A percentile compares a stretch with the other conserved stretches of the same genome.
phyloP scores from a whole-genome alignment of 1,140 invertebrate genomes.

The Tenebrio molitor region DNA sequence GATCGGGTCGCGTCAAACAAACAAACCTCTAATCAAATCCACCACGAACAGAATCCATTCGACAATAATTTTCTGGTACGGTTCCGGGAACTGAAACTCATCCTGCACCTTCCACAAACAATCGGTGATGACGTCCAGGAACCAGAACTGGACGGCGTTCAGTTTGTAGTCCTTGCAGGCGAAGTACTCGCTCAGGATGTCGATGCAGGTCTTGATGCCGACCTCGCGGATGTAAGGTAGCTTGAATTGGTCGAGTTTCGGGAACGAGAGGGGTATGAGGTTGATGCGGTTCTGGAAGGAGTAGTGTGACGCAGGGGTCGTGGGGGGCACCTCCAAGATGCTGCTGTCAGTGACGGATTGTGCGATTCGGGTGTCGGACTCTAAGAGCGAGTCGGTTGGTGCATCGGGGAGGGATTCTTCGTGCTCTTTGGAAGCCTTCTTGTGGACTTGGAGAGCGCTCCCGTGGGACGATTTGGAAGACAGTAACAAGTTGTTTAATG shows the following conservation, averaged over 20 bases:
- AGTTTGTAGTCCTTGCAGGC: conserved; percentile 58
- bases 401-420: no score
- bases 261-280: not conserved
- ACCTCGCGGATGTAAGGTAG: conserved; percentile 58
- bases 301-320: not conserved
- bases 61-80: conserved; percentile 59
- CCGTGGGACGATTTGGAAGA: no score
- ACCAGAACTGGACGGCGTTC: conserved; percentile 63
- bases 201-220: conserved; percentile 59
- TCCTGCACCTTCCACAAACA: conserved; percentile 63
- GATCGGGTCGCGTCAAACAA: not conserved
- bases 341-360: no score
- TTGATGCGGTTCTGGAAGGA: not conserved
- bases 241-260: conserved; percentile 45
- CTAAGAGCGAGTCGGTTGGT: no score
- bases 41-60: conserved; percentile 61
- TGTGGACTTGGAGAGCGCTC: no score
- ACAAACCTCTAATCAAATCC: conserved; percentile 58
- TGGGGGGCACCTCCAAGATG: not conserved
- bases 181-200: conserved; percentile 57
- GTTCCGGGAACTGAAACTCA: conserved; percentile 57
- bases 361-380: no score
- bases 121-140: conserved; percentile 62
- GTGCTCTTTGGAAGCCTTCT: no score
- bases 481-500: no score